These are phyloP conservation scores for Hydropsyche betteni DNA, from an alignment of 2,888 invertebrate species.

Conservation along the genomic window DNA sequence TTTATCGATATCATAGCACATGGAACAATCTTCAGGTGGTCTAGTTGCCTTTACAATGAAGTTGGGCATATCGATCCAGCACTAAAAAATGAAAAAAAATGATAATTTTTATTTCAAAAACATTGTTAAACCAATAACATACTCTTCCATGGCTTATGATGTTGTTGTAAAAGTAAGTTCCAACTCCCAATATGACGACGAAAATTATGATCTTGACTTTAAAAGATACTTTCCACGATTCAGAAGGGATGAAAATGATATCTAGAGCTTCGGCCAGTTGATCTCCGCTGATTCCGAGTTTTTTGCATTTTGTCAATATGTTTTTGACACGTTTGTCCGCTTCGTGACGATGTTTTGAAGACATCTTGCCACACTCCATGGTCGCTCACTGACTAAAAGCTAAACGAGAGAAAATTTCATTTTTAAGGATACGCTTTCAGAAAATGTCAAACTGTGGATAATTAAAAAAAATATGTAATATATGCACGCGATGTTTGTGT, in stretches of 20 bases:
- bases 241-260: too few species aligned
- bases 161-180: not conserved
- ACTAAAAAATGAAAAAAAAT: slow-evolving; percentile 37
- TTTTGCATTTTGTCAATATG: slow-evolving; percentile 47
- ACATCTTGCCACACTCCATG: slow-evolving; percentile 10
- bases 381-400: slow-evolving; percentile 13
- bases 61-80: slow-evolving; percentile 49
- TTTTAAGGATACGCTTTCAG: slow-evolving; percentile 21
- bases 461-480: too few species aligned
- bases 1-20: slow-evolving; percentile 73
- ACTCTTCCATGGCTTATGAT: not conserved
- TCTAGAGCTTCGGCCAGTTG: not conserved
- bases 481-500: too few species aligned
- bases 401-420: not conserved
- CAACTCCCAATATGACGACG: not conserved
- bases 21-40: slow-evolving; percentile 81
- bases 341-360: slow-evolving; percentile 45
- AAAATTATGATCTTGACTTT: not conserved
- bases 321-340: slow-evolving; percentile 46
- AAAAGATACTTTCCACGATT: not conserved
- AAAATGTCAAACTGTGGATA: not conserved
- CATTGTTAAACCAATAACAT: not conserved
- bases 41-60: slow-evolving; percentile 67
- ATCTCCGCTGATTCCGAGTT: slow-evolving; percentile 37
- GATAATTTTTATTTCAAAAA: too few species aligned